phyloP scores from a whole-genome alignment of 2,113 vertebrate genomes.

The Bolborhynchus lineola region DNA sequence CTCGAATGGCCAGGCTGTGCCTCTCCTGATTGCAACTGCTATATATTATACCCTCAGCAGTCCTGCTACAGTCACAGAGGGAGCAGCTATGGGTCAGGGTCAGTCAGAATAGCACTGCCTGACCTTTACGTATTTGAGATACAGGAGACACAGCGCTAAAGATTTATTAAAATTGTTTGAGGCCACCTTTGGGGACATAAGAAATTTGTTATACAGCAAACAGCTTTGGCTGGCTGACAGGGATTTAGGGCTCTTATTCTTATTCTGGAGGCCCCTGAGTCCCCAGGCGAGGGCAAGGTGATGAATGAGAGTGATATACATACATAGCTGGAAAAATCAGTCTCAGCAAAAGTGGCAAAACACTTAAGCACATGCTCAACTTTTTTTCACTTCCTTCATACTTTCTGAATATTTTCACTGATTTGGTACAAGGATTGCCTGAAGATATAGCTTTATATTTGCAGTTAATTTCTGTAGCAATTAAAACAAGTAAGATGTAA shows the following conservation, averaged over 20 bases:
- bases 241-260: constrained; percentile 38
- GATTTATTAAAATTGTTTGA: constrained; percentile 58
- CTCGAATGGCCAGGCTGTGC: not conserved
- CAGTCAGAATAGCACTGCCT: not conserved
- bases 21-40: not conserved
- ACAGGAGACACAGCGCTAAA: not conserved
- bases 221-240: not conserved
- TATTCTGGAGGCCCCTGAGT: constrained; percentile 1
- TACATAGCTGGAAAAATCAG: not conserved
- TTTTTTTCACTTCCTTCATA: constrained; percentile 8
- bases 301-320: not conserved
- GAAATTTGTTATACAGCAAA: not conserved
- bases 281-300: not conserved
- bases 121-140: not conserved
- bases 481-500: constrained; percentile 6
- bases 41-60: not conserved
- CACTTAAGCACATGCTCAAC: not conserved
- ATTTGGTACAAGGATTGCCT: not conserved
- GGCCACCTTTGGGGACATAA: not conserved
- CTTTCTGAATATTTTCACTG: not conserved
- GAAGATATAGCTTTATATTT: constrained; percentile 1
- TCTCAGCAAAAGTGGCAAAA: not conserved
- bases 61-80: not conserved
- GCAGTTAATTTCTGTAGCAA: constrained; percentile 14
- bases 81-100: not conserved